These are phyloP conservation scores for Globicephala melas DNA, from an alignment of 2,113 vertebrate genomes.

Conservation along the genomic window DNA sequence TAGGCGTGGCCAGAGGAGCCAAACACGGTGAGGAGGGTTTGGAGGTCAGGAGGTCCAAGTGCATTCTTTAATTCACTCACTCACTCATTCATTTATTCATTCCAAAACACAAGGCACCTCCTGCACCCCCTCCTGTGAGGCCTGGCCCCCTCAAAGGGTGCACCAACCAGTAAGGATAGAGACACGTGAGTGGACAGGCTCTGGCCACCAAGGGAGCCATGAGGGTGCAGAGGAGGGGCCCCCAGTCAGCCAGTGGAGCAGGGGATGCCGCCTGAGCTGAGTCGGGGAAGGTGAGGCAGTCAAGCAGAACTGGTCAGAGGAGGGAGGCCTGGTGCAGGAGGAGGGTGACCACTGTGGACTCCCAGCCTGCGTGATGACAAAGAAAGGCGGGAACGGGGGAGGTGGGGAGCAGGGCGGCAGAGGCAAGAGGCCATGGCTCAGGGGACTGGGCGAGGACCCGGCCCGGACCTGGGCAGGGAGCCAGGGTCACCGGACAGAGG, in stretches of 20 bases:
- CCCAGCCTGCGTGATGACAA: background rate
- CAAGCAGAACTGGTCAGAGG: background rate
- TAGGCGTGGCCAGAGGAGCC: background rate
- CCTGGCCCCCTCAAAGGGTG: background rate
- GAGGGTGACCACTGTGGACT: background rate
- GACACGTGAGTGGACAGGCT: no score
- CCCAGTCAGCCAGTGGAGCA: background rate
- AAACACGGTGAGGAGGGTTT: no score
- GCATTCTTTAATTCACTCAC: background rate
- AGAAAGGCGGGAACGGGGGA: accelerated
- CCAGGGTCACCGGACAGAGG: background rate
- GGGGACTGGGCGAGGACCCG: background rate
- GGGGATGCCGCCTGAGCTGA: background rate
- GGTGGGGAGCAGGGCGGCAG: background rate
- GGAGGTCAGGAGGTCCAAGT: background rate
- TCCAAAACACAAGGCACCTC: background rate
- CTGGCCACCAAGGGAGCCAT: background rate
- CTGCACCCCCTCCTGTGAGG: background rate
- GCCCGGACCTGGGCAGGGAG: background rate
- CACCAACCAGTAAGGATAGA: no score
- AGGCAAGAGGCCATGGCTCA: background rate
- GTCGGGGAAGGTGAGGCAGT: background rate
- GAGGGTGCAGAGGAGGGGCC: background rate
- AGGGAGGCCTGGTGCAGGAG: background rate
- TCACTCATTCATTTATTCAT: no score